These are phyloP conservation scores for Apteryx owenii DNA, from an alignment of 2,113 vertebrate species.

Conservation along the genomic window DNA sequence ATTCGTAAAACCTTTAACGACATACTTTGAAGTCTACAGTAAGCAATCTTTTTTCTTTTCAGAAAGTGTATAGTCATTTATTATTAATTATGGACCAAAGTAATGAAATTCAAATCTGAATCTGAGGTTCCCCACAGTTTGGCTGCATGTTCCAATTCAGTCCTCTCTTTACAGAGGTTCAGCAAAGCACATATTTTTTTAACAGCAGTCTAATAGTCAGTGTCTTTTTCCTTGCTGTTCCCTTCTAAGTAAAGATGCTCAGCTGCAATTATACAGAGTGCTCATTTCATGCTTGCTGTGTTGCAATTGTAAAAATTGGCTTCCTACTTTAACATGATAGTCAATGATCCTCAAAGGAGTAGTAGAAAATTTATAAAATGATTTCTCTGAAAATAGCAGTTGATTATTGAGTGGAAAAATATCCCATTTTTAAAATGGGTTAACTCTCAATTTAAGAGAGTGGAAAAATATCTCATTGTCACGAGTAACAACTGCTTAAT, in stretches of 20 bases:
- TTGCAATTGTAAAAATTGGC: background rate
- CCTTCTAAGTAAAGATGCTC: background rate
- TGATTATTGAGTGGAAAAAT: conserved; percentile 12
- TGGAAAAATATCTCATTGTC: background rate
- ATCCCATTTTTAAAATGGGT: background rate
- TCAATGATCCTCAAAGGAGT: background rate
- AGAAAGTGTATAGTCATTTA: background rate
- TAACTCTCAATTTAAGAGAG: background rate
- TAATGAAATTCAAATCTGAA: background rate
- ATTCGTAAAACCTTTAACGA: background rate
- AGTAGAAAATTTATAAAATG: background rate
- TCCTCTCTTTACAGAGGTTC: background rate
- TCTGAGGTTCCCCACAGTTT: background rate
- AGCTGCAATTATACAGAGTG: background rate
- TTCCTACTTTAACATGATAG: background rate
- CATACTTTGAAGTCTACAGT: background rate
- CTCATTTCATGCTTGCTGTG: background rate
- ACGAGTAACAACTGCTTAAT: background rate
- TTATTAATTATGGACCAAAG: background rate
- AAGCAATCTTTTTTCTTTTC: background rate
- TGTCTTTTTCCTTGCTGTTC: background rate
- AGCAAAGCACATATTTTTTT: background rate
- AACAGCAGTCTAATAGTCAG: background rate
- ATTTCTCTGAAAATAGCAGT: conserved; percentile 4
- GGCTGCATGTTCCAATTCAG: background rate